Conservation (phyloP, 2,888 invertebrate species). For the Cremastinae sp. region DNA sequence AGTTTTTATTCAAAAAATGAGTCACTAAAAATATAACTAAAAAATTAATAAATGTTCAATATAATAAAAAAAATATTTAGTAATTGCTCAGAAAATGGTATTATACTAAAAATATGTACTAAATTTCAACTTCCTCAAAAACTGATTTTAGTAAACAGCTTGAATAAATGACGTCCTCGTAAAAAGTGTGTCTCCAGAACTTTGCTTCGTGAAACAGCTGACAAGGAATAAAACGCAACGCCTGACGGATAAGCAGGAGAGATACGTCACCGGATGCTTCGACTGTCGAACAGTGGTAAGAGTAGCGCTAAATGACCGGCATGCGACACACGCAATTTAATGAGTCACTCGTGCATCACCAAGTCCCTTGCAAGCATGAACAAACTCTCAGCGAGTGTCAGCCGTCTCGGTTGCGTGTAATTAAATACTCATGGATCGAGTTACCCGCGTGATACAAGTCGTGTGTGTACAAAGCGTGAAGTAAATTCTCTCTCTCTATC, state of each 20-base stretch:
- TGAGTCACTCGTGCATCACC: slow-evolving; percentile 54
- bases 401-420: slow-evolving; percentile 54
- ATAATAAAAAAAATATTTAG: no score
- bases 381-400: slow-evolving; percentile 37
- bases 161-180: not conserved
- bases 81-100: no score
- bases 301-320: slow-evolving; percentile 30
- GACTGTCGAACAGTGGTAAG: slow-evolving; percentile 28
- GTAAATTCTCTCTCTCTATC: slow-evolving; percentile 1
- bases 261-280: slow-evolving; percentile 32
- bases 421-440: slow-evolving; percentile 51
- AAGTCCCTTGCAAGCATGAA: slow-evolving; percentile 32
- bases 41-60: no score
- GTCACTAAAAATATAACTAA: no score
- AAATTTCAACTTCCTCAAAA: no score
- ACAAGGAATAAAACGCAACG: not conserved
- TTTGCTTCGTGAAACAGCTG: not conserved
- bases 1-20: no score
- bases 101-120: no score
- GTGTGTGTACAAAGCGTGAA: slow-evolving; percentile 46
- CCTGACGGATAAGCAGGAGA: not conserved
- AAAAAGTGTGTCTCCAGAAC: not conserved
- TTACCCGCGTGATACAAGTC: slow-evolving; percentile 46
- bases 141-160: no score
- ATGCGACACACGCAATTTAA: slow-evolving; percentile 31